Evolutionary conservation across 2,113 vertebrate species (phyloP).

Genomic region (Cryptotis parvus): DNA sequence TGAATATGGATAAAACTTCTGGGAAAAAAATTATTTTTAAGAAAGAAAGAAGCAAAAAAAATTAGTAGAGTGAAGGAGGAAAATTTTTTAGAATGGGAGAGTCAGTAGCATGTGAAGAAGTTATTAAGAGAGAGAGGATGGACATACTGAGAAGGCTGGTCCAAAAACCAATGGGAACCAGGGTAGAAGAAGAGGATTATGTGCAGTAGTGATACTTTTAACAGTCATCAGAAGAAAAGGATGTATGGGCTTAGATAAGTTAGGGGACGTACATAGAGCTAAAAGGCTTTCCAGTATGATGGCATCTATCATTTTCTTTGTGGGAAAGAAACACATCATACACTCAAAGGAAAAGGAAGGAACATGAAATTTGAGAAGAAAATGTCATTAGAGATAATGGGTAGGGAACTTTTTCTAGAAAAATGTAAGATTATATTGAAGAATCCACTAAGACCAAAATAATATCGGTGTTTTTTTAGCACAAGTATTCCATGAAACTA

Average conservation of each 20-base stretch:
- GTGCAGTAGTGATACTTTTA: neutral
- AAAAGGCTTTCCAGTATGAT: neutral
- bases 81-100: neutral
- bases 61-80: neutral
- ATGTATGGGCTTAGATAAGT: neutral
- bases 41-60: neutral
- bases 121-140: neutral
- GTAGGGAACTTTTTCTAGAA: neutral
- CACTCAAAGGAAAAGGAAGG: neutral
- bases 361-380: neutral
- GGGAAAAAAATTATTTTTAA: neutral
- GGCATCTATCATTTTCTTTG: neutral
- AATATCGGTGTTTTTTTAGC: slow-evolving; percentile 1
- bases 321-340: neutral
- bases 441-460: neutral
- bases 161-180: neutral
- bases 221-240: neutral
- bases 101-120: neutral
- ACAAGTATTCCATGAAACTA: slow-evolving; percentile 17
- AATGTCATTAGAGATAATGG: neutral
- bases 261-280: neutral
- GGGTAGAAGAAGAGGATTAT: neutral
- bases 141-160: neutral
- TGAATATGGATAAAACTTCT: neutral
- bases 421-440: neutral